Evolutionary conservation across 2,113 vertebrate genomes (phyloP).

Genomic region (Etheostoma cragini): DNA sequence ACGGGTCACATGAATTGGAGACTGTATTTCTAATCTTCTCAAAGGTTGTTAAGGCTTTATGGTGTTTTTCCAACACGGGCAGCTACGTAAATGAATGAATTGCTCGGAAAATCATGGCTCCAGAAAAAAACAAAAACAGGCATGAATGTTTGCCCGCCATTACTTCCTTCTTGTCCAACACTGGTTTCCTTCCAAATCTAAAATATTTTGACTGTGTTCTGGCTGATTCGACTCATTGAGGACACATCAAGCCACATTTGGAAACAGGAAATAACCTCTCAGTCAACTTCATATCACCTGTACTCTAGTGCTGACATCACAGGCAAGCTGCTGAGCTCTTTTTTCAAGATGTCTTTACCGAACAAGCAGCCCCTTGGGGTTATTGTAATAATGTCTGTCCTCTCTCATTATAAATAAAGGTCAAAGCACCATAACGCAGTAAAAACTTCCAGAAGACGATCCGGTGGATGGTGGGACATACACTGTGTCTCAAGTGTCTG

Average conservation of each 20-base stretch:
- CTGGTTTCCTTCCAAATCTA: not conserved
- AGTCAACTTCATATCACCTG: not conserved
- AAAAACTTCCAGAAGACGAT: not conserved
- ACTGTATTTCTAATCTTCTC: conserved; percentile 59
- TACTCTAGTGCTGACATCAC: not conserved
- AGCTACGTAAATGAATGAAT: conserved; percentile 26
- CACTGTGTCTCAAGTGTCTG: not conserved
- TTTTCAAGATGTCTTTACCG: not conserved
- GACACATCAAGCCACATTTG: not conserved
- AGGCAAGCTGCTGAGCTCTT: not conserved
- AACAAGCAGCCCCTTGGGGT: conserved; percentile 5
- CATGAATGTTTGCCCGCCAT: conserved; percentile 2
- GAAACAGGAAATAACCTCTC: not conserved
- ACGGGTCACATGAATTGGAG: conserved; percentile 69
- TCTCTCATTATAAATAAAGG: not conserved
- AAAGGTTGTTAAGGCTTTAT: conserved; percentile 50
- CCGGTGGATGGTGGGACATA: not conserved
- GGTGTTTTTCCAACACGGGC: conserved; percentile 53
- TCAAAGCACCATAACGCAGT: not conserved
- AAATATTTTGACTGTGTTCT: not conserved
- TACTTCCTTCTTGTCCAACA: not conserved
- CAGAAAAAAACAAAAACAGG: conserved; percentile 34
- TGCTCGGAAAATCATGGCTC: conserved; percentile 8
- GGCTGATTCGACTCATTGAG: not conserved
- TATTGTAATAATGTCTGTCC: not conserved